Percentiles rank a stretch among this genome's conserved stretches.
Evolutionary conservation across 2,113 vertebrate genomes (phyloP).

Genomic region (Gavialis gangeticus): DNA sequence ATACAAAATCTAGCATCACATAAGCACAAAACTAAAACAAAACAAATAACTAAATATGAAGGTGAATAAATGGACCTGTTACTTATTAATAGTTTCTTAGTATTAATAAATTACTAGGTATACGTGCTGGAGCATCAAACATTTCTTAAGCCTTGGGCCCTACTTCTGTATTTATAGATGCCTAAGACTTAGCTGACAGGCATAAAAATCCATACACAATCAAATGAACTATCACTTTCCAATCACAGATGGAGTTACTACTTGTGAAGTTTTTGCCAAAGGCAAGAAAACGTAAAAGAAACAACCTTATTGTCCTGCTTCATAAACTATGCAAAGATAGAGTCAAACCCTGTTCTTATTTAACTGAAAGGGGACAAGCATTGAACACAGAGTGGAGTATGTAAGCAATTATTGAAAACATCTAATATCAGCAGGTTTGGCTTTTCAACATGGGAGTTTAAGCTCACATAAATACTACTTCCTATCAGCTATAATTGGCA

Average conservation of each 20-base stretch:
- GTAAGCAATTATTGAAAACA: neutral
- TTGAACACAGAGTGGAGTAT: neutral
- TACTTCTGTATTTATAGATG: neutral
- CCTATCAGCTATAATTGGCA: neutral
- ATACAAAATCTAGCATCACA: neutral
- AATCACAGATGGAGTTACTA: neutral
- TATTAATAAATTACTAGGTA: slow-evolving; percentile 12
- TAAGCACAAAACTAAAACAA: neutral
- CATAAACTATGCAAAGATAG: neutral
- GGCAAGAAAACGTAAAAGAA: neutral
- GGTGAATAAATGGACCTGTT: neutral
- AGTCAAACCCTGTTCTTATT: neutral
- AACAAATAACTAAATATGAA: neutral
- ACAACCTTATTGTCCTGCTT: neutral
- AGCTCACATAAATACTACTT: neutral
- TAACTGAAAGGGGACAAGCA: neutral
- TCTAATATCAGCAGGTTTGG: neutral
- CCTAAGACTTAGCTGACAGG: neutral
- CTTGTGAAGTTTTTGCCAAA: neutral
- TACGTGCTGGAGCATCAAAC: neutral
- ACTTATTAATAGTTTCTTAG: slow-evolving; percentile 16
- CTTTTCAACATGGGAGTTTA: neutral
- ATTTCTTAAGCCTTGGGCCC: neutral
- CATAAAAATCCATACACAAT: neutral
- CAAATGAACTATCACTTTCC: neutral